Conservation (phyloP, 2,113 vertebrate species). For the Laticauda colubrina region DNA sequence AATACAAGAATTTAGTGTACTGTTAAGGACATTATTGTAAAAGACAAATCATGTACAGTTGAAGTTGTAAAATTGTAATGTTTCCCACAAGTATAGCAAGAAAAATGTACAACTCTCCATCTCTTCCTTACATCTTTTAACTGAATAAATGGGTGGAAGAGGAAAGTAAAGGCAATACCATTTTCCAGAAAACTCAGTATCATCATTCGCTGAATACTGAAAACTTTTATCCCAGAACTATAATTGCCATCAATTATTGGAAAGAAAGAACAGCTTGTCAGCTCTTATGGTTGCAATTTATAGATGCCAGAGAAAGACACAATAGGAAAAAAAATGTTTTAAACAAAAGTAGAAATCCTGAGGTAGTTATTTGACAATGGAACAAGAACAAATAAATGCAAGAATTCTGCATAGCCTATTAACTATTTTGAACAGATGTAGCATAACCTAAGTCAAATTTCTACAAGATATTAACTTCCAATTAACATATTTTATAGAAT, state of each 20-base stretch:
- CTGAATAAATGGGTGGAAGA: neutral
- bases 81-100: neutral
- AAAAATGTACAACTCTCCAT: neutral
- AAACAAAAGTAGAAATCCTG: neutral
- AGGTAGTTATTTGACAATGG: neutral
- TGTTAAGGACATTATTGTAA: too few relatives aligned
- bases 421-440: neutral
- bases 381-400: neutral
- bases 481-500: neutral
- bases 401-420: neutral
- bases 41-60: neutral
- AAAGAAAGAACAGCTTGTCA: neutral
- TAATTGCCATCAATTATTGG: neutral
- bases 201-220: neutral
- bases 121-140: neutral
- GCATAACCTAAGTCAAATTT: neutral
- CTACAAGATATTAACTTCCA: neutral
- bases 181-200: neutral
- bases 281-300: neutral
- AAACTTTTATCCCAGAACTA: neutral
- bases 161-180: neutral
- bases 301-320: neutral
- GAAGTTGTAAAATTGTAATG: neutral
- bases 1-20: neutral
- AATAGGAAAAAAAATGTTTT: neutral